A percentile compares a stretch with the other conserved stretches of the same genome.
Evolutionary conservation across 2,888 invertebrate species (phyloP).

Genomic region (Drosophila merina): DNA sequence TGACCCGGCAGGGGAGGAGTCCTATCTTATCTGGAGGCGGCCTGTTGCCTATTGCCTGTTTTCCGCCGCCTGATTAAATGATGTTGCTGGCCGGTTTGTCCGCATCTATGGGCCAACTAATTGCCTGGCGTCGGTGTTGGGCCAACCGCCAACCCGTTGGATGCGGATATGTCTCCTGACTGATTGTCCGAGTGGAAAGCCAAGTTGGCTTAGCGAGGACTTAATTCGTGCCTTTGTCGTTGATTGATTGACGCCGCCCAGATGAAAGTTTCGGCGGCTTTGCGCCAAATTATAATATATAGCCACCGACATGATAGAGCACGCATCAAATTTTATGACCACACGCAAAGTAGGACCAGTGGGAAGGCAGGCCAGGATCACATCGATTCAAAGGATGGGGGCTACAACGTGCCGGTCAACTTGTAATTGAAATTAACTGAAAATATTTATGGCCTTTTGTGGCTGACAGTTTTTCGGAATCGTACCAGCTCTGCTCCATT

Average conservation of each 20-base stretch:
- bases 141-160: slow-evolving; percentile 27
- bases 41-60: not conserved
- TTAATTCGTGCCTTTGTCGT: slow-evolving; percentile 74
- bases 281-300: slow-evolving; percentile 73
- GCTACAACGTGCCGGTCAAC: slow-evolving; percentile 45
- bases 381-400: not conserved
- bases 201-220: slow-evolving; percentile 59
- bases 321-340: slow-evolving; percentile 73
- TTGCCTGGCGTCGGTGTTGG: slow-evolving; percentile 26
- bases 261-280: slow-evolving; percentile 75
- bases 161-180: slow-evolving; percentile 45
- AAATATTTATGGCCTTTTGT: slow-evolving; percentile 69
- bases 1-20: slow-evolving; percentile 1
- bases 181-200: slow-evolving; percentile 56
- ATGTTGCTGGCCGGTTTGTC: slow-evolving; percentile 43
- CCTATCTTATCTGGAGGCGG: slow-evolving; percentile 58
- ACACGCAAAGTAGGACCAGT: slow-evolving; percentile 18
- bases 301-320: slow-evolving; percentile 58
- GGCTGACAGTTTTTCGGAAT: slow-evolving; percentile 55
- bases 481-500: slow-evolving; percentile 47
- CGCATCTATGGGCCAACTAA: slow-evolving; percentile 58
- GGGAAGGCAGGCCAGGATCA: not conserved
- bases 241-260: slow-evolving; percentile 71
- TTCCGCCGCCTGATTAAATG: slow-evolving; percentile 52
- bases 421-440: slow-evolving; percentile 70